These are phyloP conservation scores for Psittacus erithacus DNA, from an alignment of 2,113 vertebrate species.

Conservation along the genomic window DNA sequence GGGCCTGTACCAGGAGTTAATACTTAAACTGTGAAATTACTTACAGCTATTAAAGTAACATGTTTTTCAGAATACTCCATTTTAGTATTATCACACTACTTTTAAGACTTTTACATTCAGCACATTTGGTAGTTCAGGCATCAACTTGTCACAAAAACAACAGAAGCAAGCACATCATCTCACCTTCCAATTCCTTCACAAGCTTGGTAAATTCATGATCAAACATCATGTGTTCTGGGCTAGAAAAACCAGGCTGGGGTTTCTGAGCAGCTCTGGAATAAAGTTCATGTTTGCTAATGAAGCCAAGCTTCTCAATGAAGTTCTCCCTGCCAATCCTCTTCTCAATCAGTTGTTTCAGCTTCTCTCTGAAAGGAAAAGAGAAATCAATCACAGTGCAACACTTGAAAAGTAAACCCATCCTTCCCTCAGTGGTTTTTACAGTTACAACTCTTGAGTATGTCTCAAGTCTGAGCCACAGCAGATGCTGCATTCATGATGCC, in stretches of 20 bases:
- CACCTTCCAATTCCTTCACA: conserved; percentile 96
- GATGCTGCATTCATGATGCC: neutral
- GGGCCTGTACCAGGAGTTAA: no score
- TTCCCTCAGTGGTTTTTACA: neutral
- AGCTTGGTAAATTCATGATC: conserved; percentile 98
- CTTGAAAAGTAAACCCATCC: neutral
- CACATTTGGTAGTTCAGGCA: neutral
- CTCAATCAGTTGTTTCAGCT: conserved; percentile 97
- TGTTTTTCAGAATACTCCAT: neutral
- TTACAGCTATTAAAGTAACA: neutral
- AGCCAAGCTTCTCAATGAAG: conserved; percentile 95
- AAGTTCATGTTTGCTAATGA: conserved; percentile 95
- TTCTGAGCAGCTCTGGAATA: conserved; percentile 96
- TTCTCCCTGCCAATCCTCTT: conserved; percentile 98
- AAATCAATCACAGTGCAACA: neutral
- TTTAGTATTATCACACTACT: neutral
- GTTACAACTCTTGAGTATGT: neutral
- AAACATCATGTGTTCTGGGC: conserved; percentile 96
- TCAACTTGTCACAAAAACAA: neutral
- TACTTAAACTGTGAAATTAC: neutral
- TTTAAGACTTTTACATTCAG: neutral
- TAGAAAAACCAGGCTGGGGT: conserved; percentile 91
- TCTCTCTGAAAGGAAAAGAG: conserved; percentile 80
- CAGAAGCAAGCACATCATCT: neutral
- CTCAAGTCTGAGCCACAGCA: neutral